Evolutionary conservation across 1,140 invertebrate genomes (phyloP).

Genomic region (Papilio dardanus): DNA sequence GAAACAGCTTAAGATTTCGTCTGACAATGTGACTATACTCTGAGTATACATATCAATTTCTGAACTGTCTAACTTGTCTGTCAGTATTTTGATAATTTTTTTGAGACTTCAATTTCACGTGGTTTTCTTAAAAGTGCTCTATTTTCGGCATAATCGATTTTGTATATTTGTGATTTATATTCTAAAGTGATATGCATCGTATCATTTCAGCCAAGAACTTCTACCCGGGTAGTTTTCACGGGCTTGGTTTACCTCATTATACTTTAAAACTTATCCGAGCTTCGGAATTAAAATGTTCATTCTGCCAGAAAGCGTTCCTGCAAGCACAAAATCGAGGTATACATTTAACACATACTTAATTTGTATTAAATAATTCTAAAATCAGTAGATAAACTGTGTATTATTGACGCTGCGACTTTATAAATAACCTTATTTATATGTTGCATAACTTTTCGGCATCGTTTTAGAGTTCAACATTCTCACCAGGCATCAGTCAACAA

Average conservation of each 20-base stretch:
- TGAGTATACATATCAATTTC: background rate
- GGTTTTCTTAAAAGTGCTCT: constrained; percentile 53
- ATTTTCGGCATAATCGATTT: constrained; percentile 56
- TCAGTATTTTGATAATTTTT: constrained; percentile 37
- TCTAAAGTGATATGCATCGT: constrained; percentile 67
- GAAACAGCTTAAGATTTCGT: too few species aligned
- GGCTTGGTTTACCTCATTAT: constrained; percentile 53
- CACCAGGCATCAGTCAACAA: constrained; percentile 72
- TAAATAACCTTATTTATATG: constrained; percentile 59
- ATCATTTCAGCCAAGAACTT: constrained; percentile 67
- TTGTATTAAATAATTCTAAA: background rate
- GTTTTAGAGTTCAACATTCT: constrained; percentile 66
- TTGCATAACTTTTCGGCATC: constrained; percentile 70
- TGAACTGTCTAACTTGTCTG: constrained; percentile 3
- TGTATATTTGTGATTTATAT: constrained; percentile 45
- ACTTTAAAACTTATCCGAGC: constrained; percentile 52
- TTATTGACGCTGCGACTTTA: background rate
- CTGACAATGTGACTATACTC: background rate
- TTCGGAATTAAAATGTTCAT: constrained; percentile 71
- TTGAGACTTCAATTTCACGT: constrained; percentile 65
- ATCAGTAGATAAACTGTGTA: background rate
- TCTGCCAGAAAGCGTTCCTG: constrained; percentile 70
- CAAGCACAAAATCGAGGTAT: constrained; percentile 62
- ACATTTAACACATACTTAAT: constrained; percentile 4
- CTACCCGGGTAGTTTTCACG: constrained; percentile 65